Conservation (phyloP, 2,797 vertebrate species). For the Acropternis orthonyx region DNA sequence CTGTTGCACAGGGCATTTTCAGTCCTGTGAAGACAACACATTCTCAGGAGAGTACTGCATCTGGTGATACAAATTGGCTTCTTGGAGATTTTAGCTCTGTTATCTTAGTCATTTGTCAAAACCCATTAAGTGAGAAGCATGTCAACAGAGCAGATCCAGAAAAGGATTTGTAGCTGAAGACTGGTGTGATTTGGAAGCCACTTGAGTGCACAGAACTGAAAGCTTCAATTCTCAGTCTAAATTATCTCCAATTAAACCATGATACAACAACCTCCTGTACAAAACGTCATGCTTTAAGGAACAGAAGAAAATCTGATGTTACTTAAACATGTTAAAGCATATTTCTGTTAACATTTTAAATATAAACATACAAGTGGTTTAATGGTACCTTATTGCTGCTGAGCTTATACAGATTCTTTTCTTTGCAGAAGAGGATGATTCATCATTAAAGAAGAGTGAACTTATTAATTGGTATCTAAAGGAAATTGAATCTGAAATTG, state of each 20-base stretch:
- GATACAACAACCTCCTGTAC: neutral
- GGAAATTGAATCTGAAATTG: slow-evolving; percentile 97
- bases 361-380: neutral
- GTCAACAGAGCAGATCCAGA: neutral
- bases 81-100: neutral
- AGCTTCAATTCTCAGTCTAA: neutral
- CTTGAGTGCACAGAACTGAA: neutral
- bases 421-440: slow-evolving; percentile 88
- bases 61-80: neutral
- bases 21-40: neutral
- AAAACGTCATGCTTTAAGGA: neutral
- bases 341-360: neutral
- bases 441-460: slow-evolving; percentile 87
- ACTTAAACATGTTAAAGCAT: neutral
- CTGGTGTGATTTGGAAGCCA: neutral
- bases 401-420: neutral
- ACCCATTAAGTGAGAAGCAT: neutral
- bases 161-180: neutral
- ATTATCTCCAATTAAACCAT: neutral
- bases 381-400: neutral
- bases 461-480: slow-evolving; percentile 98
- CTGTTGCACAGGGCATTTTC: neutral
- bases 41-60: neutral
- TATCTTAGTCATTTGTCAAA: neutral
- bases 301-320: neutral